A percentile compares a stretch with the other conserved stretches of the same genome.
Conservation (phyloP, 64 coral and sea anemone genomes). For the Hydrozoanthus tunicans region DNA sequence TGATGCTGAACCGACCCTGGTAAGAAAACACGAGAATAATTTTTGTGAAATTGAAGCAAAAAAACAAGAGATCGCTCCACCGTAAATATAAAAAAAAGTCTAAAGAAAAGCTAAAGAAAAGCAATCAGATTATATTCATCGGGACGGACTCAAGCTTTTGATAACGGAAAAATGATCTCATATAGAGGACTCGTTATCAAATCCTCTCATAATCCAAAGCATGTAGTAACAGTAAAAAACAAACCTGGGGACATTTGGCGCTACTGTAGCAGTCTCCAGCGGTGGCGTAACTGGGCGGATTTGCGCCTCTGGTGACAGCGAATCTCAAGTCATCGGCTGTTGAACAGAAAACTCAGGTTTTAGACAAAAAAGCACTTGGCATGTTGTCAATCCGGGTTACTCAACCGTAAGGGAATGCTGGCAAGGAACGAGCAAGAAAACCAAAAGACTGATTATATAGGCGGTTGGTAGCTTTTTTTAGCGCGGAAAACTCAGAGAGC, state of each 20-base stretch:
- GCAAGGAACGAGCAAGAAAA: too few relatives aligned
- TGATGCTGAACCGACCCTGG: slow-evolving; percentile 97
- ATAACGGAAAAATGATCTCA: too few relatives aligned
- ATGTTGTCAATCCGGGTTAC: too few relatives aligned
- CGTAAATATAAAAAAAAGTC: neutral
- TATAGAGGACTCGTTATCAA: neutral
- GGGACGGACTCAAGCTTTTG: too few relatives aligned
- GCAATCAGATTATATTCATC: too few relatives aligned
- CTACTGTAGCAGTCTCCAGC: slow-evolving; percentile 96
- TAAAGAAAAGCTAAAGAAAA: neutral
- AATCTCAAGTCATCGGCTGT: slow-evolving; percentile 88
- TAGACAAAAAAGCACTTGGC: too few relatives aligned
- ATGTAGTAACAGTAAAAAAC: neutral
- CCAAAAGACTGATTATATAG: too few relatives aligned
- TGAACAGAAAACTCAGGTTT: neutral
- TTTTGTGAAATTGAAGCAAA: neutral
- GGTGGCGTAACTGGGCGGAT: slow-evolving; percentile 78
- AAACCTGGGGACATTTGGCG: slow-evolving; percentile 83
- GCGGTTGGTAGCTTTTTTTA: too few relatives aligned
- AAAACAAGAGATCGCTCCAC: too few relatives aligned
- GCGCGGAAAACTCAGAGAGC: too few relatives aligned
- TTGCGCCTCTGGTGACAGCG: slow-evolving; percentile 75
- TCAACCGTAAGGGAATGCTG: too few relatives aligned
- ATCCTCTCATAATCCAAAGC: neutral
- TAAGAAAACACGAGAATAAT: neutral